Percentiles rank a stretch among this genome's conserved stretches.
Conservation (phyloP, 2,888 invertebrate species). For the Platycheirus albimanus region DNA sequence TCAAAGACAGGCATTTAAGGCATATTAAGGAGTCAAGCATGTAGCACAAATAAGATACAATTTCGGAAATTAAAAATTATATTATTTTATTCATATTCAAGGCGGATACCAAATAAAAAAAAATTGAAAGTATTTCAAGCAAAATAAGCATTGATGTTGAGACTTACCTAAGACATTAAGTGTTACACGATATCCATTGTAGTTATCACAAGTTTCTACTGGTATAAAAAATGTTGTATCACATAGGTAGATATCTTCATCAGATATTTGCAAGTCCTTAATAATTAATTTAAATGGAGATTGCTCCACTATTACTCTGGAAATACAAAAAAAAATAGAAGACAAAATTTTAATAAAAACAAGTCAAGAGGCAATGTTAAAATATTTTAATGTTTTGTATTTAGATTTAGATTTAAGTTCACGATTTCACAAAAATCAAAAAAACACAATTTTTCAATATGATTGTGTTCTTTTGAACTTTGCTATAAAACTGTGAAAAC, state of each 20-base stretch:
- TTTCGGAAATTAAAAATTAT: slow-evolving; percentile 2
- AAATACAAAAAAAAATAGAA: slow-evolving; percentile 21
- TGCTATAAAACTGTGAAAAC: too few relatives aligned
- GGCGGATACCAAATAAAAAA: slow-evolving; percentile 11
- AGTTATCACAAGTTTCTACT: slow-evolving; percentile 87
- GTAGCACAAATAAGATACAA: slow-evolving; percentile 7
- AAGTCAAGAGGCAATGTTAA: too few relatives aligned
- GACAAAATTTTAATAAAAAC: too few relatives aligned
- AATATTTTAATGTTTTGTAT: too few relatives aligned
- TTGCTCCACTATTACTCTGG: slow-evolving; percentile 80
- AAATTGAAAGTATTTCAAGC: slow-evolving; percentile 5
- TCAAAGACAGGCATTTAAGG: slow-evolving; percentile 1
- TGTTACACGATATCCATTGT: slow-evolving; percentile 88
- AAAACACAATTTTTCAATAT: too few relatives aligned
- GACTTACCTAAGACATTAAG: slow-evolving; percentile 89
- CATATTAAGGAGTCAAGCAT: slow-evolving; percentile 60
- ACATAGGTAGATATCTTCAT: slow-evolving; percentile 91
- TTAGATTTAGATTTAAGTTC: not conserved
- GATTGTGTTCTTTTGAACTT: too few relatives aligned
- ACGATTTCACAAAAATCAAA: too few relatives aligned
- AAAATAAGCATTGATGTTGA: slow-evolving; percentile 67
- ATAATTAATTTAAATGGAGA: slow-evolving; percentile 81
- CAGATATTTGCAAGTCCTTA: slow-evolving; percentile 85
- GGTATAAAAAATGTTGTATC: slow-evolving; percentile 91
- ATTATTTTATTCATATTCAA: slow-evolving; percentile 7